Evolutionary conservation across 1,140 invertebrate species (phyloP), one percentile per base, ranked within the genome.

Genomic region (Ceratosolen fusciceps): DNA sequence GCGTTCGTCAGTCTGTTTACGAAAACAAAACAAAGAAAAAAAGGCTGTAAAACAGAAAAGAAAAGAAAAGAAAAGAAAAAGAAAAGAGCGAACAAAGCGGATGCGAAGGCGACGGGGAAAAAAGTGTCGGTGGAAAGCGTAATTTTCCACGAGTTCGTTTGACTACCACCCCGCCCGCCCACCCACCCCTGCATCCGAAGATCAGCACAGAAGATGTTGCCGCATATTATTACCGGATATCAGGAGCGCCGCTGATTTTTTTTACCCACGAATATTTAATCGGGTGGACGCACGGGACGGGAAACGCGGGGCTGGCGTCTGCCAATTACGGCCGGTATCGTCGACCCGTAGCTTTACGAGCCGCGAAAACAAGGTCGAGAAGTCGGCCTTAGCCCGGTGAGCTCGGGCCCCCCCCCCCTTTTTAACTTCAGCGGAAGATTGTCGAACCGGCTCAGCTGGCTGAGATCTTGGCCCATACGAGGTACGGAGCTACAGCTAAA

Each of bases 321-420:
- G n/a, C n/a, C n/a, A n/a, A n/a, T n/a, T n/a, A n/a, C n/a, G 2
- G 19, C n/a, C 31, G 7, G 60, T 65, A 65, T 65, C 34, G 60
- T 65, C 34, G 60, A 65, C 31, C 60, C 31, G 14, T 2, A 65
- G 31, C 34, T 37, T 37, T 37, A 5, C n/a, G n/a, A n/a, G 19
- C 21, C 60, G 34, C 31, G 60, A 65, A n/a, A 65, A 65, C 60
- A 65, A 65, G 60, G 60, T 65, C 60, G 60, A 21, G 31, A 65
- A 31, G 21, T 37, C 19, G 10, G 5, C 7, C 34, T 31, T 21
- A 21, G 16, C 60, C 21, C 7, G 4, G 19, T 65, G 10, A 5
- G 1, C 16, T 34, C 14, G 14, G 29, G 29, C 31, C n/a, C 34
- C 0, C 31, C 9, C 5, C 31, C n/a, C 31, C 26, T 47, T 29